A percentile compares a stretch with the other conserved stretches of the same genome.
phyloP scores from a whole-genome alignment of 2,113 vertebrate genomes.

The Polyodon spathula region DNA sequence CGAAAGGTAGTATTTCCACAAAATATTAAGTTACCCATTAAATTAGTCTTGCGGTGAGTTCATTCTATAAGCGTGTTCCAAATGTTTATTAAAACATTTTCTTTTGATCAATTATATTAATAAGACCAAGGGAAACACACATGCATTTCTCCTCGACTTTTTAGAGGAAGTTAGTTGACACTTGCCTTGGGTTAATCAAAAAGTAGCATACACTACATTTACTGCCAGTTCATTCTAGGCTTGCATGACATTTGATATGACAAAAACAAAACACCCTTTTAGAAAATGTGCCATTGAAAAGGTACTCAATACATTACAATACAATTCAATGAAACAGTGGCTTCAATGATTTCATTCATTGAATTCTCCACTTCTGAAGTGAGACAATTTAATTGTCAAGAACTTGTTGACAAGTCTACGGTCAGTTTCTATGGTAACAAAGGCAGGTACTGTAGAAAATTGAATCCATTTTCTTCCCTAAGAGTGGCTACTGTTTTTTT shows the following conservation, averaged over 20 bases:
- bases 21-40: conserved; percentile 1
- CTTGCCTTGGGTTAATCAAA: background rate
- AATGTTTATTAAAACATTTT: background rate
- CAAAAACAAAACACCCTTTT: background rate
- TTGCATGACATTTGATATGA: background rate
- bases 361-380: too few relatives aligned
- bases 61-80: background rate
- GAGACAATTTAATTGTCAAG: too few relatives aligned
- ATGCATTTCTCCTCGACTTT: background rate
- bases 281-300: too few relatives aligned
- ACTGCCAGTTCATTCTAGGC: background rate
- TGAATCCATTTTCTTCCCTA: too few relatives aligned
- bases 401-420: too few relatives aligned
- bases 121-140: background rate
- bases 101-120: background rate
- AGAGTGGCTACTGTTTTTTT: too few relatives aligned
- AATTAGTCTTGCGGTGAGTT: background rate
- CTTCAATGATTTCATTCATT: too few relatives aligned
- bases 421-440: too few relatives aligned
- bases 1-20: background rate
- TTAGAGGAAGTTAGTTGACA: background rate
- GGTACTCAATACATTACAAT: too few relatives aligned
- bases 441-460: too few relatives aligned
- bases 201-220: background rate
- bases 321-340: too few relatives aligned